Base-by-base conservation (phyloP, 2,797 vertebrate genomes). In the Squalus acanthias region DNA sequence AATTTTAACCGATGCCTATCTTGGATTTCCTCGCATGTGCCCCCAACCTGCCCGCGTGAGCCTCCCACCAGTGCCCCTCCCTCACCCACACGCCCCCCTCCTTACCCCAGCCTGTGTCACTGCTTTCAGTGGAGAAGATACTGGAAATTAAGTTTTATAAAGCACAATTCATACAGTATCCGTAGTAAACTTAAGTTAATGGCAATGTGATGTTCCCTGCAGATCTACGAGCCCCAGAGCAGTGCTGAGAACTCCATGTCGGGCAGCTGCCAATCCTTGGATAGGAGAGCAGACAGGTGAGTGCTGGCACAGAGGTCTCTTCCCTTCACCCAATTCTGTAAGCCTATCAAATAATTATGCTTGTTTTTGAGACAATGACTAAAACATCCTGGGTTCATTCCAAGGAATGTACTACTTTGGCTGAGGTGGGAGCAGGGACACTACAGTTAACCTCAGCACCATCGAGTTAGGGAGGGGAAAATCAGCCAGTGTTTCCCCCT, bases 251-350 rank as follows among this genome's bases (percentile, higher is more conserved):
- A 99, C 97, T 99, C 99, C 0, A 98, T 99, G 96, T 99, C 99
- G 50, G 99, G 99, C 96, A 99, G 99, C 97, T 99, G 99, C 97
- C 99, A 99, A 97, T 99, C 99, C 96, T 98, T 99, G 98, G 99
- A 99, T 98, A 99, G 98, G 97, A 99, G 98, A 98, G 98, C 98
- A 96, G 99, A 99, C 98, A 99, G 99, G 99, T 99, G 98, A 98
- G 97, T 74, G 79, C 9, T 4, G 65, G 72, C 26, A 72, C 33
- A 3, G 50, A 79, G 50, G 24, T 60, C 39, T 22, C 5, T 94
- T 65, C 60, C 8, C 76, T 46, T 69, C 69, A 24, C 46, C 20
- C n/a, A 12, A 3, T 69, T 24, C n/a, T 24, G 17, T 69, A 39
- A 46, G 63, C 60, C 50, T 53, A 0, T 96, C 22, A 26, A 53